Conservation (phyloP, 2,797 vertebrate genomes). For the Sebastes iracundus region DNA sequence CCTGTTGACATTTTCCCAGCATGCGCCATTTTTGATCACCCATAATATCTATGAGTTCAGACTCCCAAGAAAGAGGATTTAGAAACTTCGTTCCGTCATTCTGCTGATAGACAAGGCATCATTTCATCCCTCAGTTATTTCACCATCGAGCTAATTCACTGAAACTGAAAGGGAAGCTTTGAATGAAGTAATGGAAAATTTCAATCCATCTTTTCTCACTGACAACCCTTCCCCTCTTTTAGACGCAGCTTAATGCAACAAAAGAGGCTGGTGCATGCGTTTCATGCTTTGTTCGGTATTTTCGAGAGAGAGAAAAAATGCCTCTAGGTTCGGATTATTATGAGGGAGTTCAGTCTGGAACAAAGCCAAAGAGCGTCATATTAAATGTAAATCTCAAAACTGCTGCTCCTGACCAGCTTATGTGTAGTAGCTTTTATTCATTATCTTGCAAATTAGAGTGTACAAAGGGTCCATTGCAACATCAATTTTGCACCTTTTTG, state of each 20-base stretch:
- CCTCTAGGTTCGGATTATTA: slow-evolving; percentile 41
- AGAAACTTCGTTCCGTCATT: slow-evolving; percentile 51
- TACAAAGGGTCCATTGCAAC: slow-evolving; percentile 5
- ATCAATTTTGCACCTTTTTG: background rate
- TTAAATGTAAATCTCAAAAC: slow-evolving; percentile 28
- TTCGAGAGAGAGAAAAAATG: slow-evolving; percentile 42
- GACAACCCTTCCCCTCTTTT: slow-evolving; percentile 64
- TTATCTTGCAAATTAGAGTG: slow-evolving; percentile 13
- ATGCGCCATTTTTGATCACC: slow-evolving; percentile 62
- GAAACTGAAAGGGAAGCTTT: slow-evolving; percentile 71
- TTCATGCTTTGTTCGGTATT: slow-evolving; percentile 72
- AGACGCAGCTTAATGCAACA: slow-evolving; percentile 76
- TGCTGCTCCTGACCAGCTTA: background rate
- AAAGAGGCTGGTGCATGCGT: slow-evolving; percentile 69
- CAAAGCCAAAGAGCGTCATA: slow-evolving; percentile 10
- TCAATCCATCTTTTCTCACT: slow-evolving; percentile 75
- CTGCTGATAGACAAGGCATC: slow-evolving; percentile 54
- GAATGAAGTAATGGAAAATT: slow-evolving; percentile 79
- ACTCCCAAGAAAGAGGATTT: slow-evolving; percentile 63
- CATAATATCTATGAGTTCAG: slow-evolving; percentile 58
- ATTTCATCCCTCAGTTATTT: slow-evolving; percentile 54
- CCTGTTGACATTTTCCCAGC: slow-evolving; percentile 77
- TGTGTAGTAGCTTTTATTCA: slow-evolving; percentile 6
- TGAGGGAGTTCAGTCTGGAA: slow-evolving; percentile 32
- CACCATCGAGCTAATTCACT: slow-evolving; percentile 56